Conservation (phyloP, 2,113 vertebrate genomes). For the Sapajus apella region DNA sequence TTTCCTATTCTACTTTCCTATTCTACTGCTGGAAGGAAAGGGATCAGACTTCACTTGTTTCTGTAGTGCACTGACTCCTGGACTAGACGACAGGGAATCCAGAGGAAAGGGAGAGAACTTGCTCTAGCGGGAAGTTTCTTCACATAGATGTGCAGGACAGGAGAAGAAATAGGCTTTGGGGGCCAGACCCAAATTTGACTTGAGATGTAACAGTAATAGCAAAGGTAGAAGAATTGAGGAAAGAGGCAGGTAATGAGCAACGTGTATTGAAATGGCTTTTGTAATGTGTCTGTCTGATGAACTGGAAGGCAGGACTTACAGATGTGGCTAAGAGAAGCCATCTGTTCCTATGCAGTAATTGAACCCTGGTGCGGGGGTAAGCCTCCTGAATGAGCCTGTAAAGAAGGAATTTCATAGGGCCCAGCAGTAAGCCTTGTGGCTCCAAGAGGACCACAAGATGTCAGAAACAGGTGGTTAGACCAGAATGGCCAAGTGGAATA, state of each 20-base stretch:
- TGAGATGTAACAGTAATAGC: background rate
- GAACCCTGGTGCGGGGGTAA: background rate
- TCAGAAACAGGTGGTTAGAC: slow-evolving; percentile 18
- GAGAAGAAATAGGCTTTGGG: background rate
- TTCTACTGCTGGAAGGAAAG: background rate
- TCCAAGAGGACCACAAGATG: background rate
- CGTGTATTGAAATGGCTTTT: background rate
- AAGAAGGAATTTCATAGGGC: background rate
- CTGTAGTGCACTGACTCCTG: background rate
- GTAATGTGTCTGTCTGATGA: background rate
- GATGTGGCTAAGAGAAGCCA: slow-evolving; percentile 36
- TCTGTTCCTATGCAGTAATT: background rate
- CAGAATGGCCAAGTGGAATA: background rate
- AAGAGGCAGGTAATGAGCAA: background rate
- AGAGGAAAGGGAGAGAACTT: background rate
- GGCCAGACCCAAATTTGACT: background rate
- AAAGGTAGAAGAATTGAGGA: background rate
- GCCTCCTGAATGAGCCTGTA: background rate
- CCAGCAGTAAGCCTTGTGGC: background rate
- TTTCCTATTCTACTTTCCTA: background rate
- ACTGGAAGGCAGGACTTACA: background rate
- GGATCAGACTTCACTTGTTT: background rate
- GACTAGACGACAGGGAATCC: background rate
- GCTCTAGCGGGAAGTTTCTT: background rate
- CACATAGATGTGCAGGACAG: background rate